phyloP scores from a whole-genome alignment of 2,888 invertebrate species.

The Imbricaverruca yamaguchii region DNA sequence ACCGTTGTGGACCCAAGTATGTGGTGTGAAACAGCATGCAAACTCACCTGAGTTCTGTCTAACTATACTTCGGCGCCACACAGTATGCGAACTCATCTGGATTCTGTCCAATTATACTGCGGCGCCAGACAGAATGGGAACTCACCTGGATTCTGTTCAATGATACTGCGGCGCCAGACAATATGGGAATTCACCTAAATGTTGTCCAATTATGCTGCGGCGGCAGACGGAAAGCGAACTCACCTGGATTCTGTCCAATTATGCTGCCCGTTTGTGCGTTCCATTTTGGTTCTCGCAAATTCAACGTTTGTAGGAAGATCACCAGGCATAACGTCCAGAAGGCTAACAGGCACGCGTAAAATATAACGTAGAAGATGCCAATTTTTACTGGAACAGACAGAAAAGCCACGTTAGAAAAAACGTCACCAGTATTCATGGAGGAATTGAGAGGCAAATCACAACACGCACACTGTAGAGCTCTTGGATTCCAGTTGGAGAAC shows the following conservation, averaged over 20 bases:
- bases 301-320: slow-evolving; percentile 44
- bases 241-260: slow-evolving; percentile 47
- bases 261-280: slow-evolving; percentile 41
- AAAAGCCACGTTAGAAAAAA: background rate
- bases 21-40: too few relatives aligned
- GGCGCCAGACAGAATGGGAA: background rate
- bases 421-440: too few relatives aligned
- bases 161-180: slow-evolving; percentile 38
- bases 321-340: slow-evolving; percentile 48
- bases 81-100: too few relatives aligned
- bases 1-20: too few relatives aligned
- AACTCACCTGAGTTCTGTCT: too few relatives aligned
- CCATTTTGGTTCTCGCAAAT: slow-evolving; percentile 41
- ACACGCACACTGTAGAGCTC: too few relatives aligned
- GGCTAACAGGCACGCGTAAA: slow-evolving; percentile 46
- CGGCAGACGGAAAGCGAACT: slow-evolving; percentile 22
- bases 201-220: too few relatives aligned
- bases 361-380: slow-evolving; percentile 48
- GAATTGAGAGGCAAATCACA: too few relatives aligned
- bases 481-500: too few relatives aligned
- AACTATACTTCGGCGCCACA: too few relatives aligned
- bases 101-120: too few relatives aligned
- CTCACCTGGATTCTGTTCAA: slow-evolving; percentile 47
- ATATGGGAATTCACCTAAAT: too few relatives aligned
- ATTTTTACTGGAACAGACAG: slow-evolving; percentile 41